Evolutionary conservation across 2,113 vertebrate species (phyloP).

Genomic region (Chaetops frenatus): DNA sequence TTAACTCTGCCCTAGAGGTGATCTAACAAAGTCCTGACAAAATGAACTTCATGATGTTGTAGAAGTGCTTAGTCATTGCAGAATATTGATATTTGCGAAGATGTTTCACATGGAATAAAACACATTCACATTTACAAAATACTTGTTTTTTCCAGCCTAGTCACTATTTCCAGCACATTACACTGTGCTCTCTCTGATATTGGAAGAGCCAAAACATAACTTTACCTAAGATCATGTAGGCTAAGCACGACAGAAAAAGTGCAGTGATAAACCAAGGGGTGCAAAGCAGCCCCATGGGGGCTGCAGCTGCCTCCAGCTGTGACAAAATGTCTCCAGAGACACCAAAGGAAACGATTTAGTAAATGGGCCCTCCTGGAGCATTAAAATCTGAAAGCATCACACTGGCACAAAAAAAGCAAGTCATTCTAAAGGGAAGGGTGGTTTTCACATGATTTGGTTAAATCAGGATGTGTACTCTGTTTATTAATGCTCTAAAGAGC

Average conservation of each 20-base stretch:
- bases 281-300: not conserved
- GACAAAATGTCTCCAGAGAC: not conserved
- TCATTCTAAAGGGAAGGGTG: not conserved
- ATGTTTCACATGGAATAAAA: not conserved
- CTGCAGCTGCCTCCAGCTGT: not conserved
- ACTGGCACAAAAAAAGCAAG: not conserved
- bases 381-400: not conserved
- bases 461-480: not conserved
- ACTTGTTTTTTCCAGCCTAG: not conserved
- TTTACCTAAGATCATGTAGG: fast-evolving
- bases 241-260: not conserved
- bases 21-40: not conserved
- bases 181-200: not conserved
- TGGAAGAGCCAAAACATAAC: not conserved
- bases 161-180: not conserved
- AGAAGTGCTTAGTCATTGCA: not conserved
- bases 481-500: not conserved
- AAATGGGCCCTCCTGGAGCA: not conserved
- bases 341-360: not conserved
- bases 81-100: not conserved
- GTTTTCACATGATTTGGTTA: not conserved
- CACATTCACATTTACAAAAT: not conserved
- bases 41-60: not conserved
- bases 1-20: not conserved
- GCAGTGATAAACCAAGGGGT: not conserved